Evolutionary conservation across 1,140 invertebrate genomes (phyloP).

Genomic region (Brachionus plicatilis): DNA sequence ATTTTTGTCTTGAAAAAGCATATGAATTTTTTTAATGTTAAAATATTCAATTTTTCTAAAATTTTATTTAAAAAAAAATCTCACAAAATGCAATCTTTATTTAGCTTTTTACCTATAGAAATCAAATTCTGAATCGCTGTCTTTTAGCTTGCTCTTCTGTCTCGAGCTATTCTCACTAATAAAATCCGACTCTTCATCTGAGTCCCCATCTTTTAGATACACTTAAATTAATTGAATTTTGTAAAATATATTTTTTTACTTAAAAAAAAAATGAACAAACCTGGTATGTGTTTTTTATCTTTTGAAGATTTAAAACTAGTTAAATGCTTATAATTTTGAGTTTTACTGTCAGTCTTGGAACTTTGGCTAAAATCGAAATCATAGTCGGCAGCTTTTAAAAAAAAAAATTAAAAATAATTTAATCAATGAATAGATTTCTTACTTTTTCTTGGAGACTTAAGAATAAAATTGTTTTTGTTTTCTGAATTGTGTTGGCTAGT

Average conservation of each 20-base stretch:
- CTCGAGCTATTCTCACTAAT: constrained; percentile 10
- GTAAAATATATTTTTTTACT: neutral
- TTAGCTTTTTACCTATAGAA: constrained; percentile 14
- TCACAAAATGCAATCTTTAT: neutral
- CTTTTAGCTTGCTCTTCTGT: neutral
- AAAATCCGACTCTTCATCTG: neutral
- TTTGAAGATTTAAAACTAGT: constrained; percentile 7
- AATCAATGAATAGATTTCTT: neutral
- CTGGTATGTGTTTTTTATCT: constrained; percentile 17
- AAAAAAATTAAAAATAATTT: neutral
- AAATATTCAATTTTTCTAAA: neutral
- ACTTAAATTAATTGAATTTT: neutral
- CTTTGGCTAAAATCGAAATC: constrained; percentile 39
- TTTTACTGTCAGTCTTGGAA: constrained; percentile 27
- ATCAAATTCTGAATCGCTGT: constrained; percentile 33
- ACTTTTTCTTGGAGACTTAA: constrained; percentile 24
- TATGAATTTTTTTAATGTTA: too few relatives aligned
- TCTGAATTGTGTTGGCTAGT: neutral
- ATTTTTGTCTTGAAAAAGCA: too few relatives aligned
- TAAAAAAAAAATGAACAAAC: neutral
- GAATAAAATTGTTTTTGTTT: neutral
- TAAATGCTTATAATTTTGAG: neutral
- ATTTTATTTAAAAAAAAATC: too few relatives aligned
- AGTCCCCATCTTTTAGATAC: constrained; percentile 9
- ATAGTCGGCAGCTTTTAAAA: neutral